phyloP scores from a whole-genome alignment of 2,797 vertebrate genomes.

The Scolopax bukidnonensis region DNA sequence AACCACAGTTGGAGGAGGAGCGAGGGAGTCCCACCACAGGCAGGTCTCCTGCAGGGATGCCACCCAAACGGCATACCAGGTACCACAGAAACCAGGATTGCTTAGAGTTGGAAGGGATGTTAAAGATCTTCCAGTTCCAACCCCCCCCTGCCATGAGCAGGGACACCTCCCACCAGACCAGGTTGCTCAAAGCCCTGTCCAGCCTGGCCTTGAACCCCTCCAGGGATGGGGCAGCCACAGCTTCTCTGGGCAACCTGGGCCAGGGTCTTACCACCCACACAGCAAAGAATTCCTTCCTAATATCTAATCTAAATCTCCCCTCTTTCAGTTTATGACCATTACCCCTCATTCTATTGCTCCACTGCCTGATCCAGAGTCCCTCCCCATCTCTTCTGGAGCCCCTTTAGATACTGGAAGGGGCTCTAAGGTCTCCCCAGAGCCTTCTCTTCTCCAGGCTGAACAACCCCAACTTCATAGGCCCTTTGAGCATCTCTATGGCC shows the following conservation, averaged over 20 bases:
- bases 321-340: not conserved
- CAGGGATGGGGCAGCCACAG: not conserved
- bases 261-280: not conserved
- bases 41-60: too few relatives aligned
- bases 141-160: not conserved
- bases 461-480: not conserved
- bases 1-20: not conserved
- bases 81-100: not conserved
- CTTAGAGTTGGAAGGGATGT: not conserved
- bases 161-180: not conserved
- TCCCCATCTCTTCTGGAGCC: not conserved
- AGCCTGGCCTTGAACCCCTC: not conserved
- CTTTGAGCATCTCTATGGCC: not conserved
- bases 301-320: not conserved
- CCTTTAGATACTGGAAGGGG: not conserved
- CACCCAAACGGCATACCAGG: rapidly evolving
- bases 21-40: rapidly evolving
- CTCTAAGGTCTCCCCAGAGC: not conserved
- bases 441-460: not conserved
- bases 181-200: not conserved
- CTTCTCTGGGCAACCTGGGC: not conserved
- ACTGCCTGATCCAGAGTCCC: not conserved
- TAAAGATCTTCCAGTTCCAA: not conserved
- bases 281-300: not conserved
- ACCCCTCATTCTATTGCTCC: not conserved